These are phyloP conservation scores for Branchipolynoe longqiensis DNA, from an alignment of 2,888 invertebrate species.

Conservation along the genomic window DNA sequence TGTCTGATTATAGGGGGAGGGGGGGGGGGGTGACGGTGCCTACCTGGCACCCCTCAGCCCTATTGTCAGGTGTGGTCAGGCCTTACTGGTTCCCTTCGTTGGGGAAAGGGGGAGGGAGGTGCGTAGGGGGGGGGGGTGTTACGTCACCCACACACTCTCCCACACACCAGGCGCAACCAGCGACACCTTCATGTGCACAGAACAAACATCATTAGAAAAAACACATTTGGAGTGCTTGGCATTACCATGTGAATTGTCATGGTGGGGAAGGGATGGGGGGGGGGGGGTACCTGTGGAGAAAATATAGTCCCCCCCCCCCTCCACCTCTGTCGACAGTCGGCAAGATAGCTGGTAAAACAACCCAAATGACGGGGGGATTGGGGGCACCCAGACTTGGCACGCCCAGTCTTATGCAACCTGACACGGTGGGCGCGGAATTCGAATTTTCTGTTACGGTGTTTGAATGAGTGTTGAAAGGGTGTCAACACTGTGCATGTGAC, in stretches of 20 bases:
- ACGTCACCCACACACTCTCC: conserved; percentile 40
- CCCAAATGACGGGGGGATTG: conserved; percentile 51
- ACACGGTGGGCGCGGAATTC: background rate
- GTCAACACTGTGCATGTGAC: background rate
- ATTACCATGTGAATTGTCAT: conserved; percentile 55
- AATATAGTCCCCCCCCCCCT: background rate
- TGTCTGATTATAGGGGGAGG: no score
- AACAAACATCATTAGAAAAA: conserved; percentile 45
- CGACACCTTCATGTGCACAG: conserved; percentile 40
- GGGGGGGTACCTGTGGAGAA: no score
- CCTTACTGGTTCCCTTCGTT: no score
- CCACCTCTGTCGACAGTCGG: background rate
- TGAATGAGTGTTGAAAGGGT: conserved; percentile 18
- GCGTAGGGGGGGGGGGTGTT: background rate
- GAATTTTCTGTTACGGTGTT: conserved; percentile 39
- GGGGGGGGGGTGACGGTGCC: background rate
- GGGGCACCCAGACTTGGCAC: conserved; percentile 42
- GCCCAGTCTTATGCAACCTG: conserved; percentile 47
- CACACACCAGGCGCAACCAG: conserved; percentile 6
- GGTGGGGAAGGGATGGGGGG: no score
- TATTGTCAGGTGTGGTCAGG: conserved; percentile 50
- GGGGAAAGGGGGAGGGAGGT: no score
- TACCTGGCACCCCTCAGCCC: conserved; percentile 2
- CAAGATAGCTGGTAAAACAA: conserved; percentile 41
- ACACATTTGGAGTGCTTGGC: conserved; percentile 6